Evolutionary conservation across 2,888 invertebrate species (phyloP), one percentile per base, ranked within the genome.

Genomic region (Macrophya annulata): DNA sequence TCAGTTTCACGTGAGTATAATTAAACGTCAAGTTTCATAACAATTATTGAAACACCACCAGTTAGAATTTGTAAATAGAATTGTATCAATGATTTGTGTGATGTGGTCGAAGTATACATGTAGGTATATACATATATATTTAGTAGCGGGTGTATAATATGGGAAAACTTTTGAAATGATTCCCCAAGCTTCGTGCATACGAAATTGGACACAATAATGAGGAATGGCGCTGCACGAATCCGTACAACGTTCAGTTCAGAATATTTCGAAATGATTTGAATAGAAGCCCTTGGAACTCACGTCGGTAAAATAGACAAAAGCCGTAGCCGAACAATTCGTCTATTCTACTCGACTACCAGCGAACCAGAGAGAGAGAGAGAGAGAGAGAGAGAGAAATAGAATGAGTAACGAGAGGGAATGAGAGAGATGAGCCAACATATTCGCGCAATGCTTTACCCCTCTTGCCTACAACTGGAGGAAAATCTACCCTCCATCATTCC

Each of bases 271-370:
- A 88, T 89, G 65, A 83, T 83, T 87, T 90, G 89, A 89, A 91
- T 91, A 89, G 92, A 92, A 92, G 91, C 92, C 92, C 91, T 92
- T 92, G 91, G 91, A 92, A 92, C 91, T 92, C 83, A 83, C 81
- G 83, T 83, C 90, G 89, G 92, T 91, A 91, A 91, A 92, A 92
- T 92, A 92, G 92, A 92, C 92, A 92, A 92, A 92, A 92, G 92
- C 91, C 90, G 68, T 68, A 68, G 48, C 71, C 68, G 83, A 83
- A 83, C 83, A 83, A 83, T 83, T 71, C 83, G 83, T 71, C 83
- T 83, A 83, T 83, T 83, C 83, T 83, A 65, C 68, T 83, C 83
- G 68, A 51, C 83, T 83, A 83, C 83, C 83, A 68, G 40, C 83
- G 83, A 71, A 83, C 83, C 87, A 90, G 90, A 90, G 89, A 82